Evolutionary conservation across 2,888 invertebrate genomes (phyloP), one percentile per base, ranked within the genome.

Genomic region (Trichopoda pennipes): DNA sequence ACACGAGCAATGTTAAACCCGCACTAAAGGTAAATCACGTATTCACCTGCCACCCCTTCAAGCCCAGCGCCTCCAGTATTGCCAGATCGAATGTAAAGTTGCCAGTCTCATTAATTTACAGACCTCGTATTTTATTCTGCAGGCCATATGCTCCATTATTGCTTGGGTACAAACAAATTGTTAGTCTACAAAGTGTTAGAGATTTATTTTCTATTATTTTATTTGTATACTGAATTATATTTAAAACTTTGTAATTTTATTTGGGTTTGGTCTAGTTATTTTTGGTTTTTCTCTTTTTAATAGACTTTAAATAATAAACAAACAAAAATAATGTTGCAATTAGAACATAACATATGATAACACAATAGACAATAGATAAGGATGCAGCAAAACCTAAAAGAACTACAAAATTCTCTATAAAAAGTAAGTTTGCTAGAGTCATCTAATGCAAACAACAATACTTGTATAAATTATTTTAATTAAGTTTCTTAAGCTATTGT

Each of bases 261-360:
- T 6, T 60, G 51, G 58, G 42, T 53, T 69, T 76, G 60, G 12
- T 12, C 1, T 38, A 16, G 58, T 78, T 58, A 78, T 78, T 73
- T 78, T 72, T 78, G 53, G 42, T 28, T 28, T n/a, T n/a, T n/a
- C n/a, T n/a, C n/a, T n/a, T 28, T 28, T 28, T 66, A 73, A 78
- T 72, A 66, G 78, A 60, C 72, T 78, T 66, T 49, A 32, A 44
- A 28, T 28, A 28, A 28, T 28, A 28, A 28, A 28, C 28, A 28
- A 78, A 17, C 44, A 53, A 35, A 66, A 35, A 9, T 42, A 64
- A 66, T 70, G 42, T 70, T 63, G 55, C 38, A 70, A 56, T 51
- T 56, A 38, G 12, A 42, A 68, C 28, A 32, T 51, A 66, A 49
- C 16, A 47, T 9, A 14, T 38, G 56, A 19, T 2, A 19, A 17